These are phyloP conservation scores for Whitmania pigra DNA, from an alignment of 1,140 invertebrate species.

Conservation along the genomic window DNA sequence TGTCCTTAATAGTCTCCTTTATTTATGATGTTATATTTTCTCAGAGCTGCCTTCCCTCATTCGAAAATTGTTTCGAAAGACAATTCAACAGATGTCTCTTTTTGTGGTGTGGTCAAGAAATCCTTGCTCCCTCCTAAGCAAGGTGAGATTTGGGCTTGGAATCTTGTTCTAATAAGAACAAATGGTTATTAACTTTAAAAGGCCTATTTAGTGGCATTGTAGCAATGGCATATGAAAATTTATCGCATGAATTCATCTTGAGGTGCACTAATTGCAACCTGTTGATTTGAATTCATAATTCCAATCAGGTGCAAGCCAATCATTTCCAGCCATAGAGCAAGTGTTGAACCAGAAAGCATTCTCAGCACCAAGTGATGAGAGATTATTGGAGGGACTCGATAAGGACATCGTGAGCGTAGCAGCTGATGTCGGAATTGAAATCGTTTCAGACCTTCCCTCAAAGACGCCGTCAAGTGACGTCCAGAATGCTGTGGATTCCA, in stretches of 20 bases:
- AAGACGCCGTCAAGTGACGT: not conserved
- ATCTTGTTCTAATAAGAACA: not conserved
- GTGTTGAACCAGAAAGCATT: no score
- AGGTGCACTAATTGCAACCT: no score
- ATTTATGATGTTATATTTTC: conserved; percentile 24
- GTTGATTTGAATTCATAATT: no score
- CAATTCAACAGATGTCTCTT: not conserved
- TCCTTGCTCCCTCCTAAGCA: not conserved
- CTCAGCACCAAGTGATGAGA: not conserved
- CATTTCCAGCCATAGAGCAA: no score
- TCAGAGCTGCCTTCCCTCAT: conserved; percentile 12
- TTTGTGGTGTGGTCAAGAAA: not conserved
- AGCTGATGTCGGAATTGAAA: not conserved
- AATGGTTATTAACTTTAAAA: not conserved
- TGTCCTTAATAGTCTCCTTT: no score
- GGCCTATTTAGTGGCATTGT: no score
- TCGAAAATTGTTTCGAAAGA: no score
- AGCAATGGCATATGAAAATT: no score
- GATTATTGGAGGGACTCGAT: conserved; percentile 4
- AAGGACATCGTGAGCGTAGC: not conserved
- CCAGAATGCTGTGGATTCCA: no score
- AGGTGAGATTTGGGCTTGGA: not conserved
- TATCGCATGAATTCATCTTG: no score
- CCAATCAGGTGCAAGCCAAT: no score
- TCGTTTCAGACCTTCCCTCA: not conserved